A percentile compares a stretch with the other conserved stretches of the same genome.
These are phyloP conservation scores for Daktulosphaira vitifoliae DNA, from an alignment of 1,140 invertebrate genomes.

Conservation along the genomic window DNA sequence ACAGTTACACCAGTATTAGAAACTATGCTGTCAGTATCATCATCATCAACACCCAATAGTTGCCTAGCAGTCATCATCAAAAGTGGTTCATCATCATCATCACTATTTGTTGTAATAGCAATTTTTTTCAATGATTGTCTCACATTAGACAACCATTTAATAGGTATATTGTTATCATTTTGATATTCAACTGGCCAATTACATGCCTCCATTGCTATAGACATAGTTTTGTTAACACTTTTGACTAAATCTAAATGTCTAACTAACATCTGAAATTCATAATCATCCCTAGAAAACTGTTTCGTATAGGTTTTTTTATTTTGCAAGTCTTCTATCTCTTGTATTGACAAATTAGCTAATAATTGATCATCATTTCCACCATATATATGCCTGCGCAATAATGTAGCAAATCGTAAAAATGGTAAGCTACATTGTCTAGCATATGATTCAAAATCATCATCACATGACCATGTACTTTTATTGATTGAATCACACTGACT, in stretches of 20 bases:
- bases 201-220: slow-evolving; percentile 4
- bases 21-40: not conserved
- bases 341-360: too few species aligned
- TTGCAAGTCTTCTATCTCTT: too few species aligned
- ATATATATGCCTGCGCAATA: slow-evolving; percentile 79
- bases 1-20: not conserved
- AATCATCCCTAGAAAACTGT: not conserved
- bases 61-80: not conserved
- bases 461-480: not conserved
- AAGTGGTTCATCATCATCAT: too few species aligned
- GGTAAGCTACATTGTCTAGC: slow-evolving; percentile 58
- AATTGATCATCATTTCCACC: slow-evolving; percentile 43
- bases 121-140: too few species aligned
- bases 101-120: too few species aligned
- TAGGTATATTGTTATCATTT: too few species aligned
- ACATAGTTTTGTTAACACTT: not conserved
- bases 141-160: too few species aligned
- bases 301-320: too few species aligned
- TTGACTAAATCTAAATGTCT: not conserved
- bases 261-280: not conserved
- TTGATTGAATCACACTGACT: not conserved
- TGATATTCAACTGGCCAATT: not conserved
- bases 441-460: slow-evolving; percentile 5
- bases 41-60: not conserved
- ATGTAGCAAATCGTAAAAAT: slow-evolving; percentile 70